Base-by-base conservation (phyloP, 2,888 invertebrate species). In the Malthinus flaveolus region DNA sequence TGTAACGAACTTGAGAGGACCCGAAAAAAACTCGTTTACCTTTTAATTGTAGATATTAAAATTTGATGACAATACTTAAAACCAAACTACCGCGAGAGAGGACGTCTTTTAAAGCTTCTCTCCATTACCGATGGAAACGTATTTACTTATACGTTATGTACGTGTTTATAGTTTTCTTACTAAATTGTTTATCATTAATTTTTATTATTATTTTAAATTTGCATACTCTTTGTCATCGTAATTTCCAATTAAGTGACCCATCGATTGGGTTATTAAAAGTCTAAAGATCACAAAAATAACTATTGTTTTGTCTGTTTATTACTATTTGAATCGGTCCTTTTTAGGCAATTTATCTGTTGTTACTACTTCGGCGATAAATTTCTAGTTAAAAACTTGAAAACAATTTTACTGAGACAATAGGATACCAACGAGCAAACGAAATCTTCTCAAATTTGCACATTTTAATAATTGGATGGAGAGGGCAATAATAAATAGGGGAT, bases 1-100 rank as follows among this genome's bases (percentile, higher is more conserved):
- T 54, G 54, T 54, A 54, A 46, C 54, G 37, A 54, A 54, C 46
- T 54, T 54, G 47, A 50, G 42, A 42, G 39, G 42, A 42, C 12
- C 54, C 36, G 47, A 46, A 46, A 54, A 54, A 42, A 46, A 54
- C 54, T 46, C 37, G 54, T 48, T 46, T 48, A 54, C 54, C 54
- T 54, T 54, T 46, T 54, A 37, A 54, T 48, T 44, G 37, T 32
- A 36, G 47, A 39, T 47, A 32, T 47, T 54, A 54, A 54, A 47
- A 47, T 45, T 48, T 54, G 13, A 13, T 47, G 46, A 42, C 39
- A 42, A 42, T 42, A 42, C 39, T 42, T 23, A 42, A 42, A 42
- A 42, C 39, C 10, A 13, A 42, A 15, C 15, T 15, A 23, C 23
- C 23, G 23, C 23, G 23, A 23, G 23, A 23, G 23, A 5, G 5